These are phyloP conservation scores for Monomorium pharaonis DNA, from an alignment of 1,140 invertebrate species.

Conservation along the genomic window DNA sequence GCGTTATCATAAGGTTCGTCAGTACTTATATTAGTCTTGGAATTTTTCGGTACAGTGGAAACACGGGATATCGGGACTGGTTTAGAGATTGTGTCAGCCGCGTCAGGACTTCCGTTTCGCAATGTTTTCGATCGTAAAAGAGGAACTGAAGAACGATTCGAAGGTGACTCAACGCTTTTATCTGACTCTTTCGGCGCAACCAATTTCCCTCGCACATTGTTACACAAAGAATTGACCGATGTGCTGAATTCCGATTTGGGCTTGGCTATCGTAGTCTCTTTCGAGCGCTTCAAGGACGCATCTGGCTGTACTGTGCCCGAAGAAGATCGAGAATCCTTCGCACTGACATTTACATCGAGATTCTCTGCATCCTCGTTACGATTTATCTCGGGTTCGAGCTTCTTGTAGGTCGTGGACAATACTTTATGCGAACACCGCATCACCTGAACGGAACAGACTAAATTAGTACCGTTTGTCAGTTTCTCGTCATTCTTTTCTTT, in stretches of 20 bases:
- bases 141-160: neutral
- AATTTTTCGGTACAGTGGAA: neutral
- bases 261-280: neutral
- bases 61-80: neutral
- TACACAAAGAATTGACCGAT: conserved; percentile 34
- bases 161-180: neutral
- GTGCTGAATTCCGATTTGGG: conserved; percentile 42
- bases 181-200: neutral
- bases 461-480: neutral
- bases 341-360: conserved; percentile 67
- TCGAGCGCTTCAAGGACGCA: conserved; percentile 14
- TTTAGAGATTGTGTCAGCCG: neutral
- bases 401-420: neutral
- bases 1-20: neutral
- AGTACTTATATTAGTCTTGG: conserved; percentile 6
- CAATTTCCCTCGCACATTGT: conserved; percentile 22
- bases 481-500: conserved; percentile 18
- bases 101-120: neutral
- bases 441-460: conserved; percentile 52
- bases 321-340: neutral
- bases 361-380: conserved; percentile 64
- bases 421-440: conserved; percentile 65
- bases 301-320: conserved; percentile 2
- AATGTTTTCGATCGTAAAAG: conserved; percentile 25
- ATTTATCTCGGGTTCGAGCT: neutral